A percentile compares a stretch with the other conserved stretches of the same genome.
Conservation (phyloP, 30 jellyfish, hydroid and myxozoan species). For the Mastigias papua region DNA sequence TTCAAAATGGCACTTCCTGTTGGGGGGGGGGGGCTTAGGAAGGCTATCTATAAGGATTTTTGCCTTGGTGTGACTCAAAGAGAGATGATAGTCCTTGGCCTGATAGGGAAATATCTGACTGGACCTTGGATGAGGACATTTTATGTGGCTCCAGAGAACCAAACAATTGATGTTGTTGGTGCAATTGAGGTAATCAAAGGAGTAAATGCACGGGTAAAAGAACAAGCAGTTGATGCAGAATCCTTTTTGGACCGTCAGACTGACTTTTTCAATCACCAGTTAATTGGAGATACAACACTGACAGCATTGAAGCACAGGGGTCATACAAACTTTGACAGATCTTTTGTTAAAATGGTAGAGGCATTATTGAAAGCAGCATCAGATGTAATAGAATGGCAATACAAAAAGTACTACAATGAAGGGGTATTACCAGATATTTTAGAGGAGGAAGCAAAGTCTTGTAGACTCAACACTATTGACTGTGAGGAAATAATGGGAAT, state of each 20-base stretch:
- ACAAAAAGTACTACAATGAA: neutral
- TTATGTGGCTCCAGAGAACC: slow-evolving; percentile 30
- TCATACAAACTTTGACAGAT: neutral
- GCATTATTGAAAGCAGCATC: slow-evolving; percentile 5
- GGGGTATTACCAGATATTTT: neutral
- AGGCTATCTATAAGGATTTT: slow-evolving; percentile 8
- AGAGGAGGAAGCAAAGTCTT: slow-evolving; percentile 43
- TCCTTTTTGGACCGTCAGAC: neutral
- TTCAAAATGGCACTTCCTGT: slow-evolving; percentile 24
- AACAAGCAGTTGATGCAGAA: neutral
- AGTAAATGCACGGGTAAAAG: neutral
- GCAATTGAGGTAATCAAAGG: neutral
- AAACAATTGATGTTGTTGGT: slow-evolving; percentile 10
- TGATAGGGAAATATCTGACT: slow-evolving; percentile 24
- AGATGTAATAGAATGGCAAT: slow-evolving; percentile 4
- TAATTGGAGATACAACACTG: slow-evolving; percentile 7
- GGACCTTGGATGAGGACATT: slow-evolving; percentile 61
- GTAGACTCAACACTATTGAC: slow-evolving; percentile 25
- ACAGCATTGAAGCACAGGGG: neutral
- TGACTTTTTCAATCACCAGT: neutral
- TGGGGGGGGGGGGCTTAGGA: slow-evolving; percentile 49
- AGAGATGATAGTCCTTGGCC: slow-evolving; percentile 54
- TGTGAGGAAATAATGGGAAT: slow-evolving; percentile 52
- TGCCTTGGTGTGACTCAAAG: neutral
- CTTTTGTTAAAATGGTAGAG: neutral